These are phyloP conservation scores for Scaptomyza reducta DNA, from an alignment of 2,888 invertebrate species.

Conservation along the genomic window DNA sequence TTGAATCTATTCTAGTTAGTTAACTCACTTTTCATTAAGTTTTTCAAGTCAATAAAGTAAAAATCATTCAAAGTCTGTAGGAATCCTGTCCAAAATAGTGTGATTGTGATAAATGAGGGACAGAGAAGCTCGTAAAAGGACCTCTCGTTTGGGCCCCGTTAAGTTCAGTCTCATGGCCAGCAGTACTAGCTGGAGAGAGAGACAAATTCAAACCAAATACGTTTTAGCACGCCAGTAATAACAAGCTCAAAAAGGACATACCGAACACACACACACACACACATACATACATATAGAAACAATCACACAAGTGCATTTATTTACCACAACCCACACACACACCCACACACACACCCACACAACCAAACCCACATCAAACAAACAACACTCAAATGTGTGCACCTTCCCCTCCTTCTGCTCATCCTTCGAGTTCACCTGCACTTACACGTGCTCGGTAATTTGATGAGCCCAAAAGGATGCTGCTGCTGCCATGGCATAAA, in stretches of 20 bases:
- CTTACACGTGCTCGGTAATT: slow-evolving; percentile 69
- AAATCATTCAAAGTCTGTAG: slow-evolving; percentile 23
- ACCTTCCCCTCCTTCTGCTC: background rate
- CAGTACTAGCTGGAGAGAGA: slow-evolving; percentile 13
- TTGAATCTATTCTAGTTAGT: too few relatives aligned
- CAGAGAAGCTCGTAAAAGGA: slow-evolving; percentile 33
- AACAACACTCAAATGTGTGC: slow-evolving; percentile 13
- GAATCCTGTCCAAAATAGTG: slow-evolving; percentile 51
- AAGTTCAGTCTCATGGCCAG: slow-evolving; percentile 33
- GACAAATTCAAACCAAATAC: slow-evolving; percentile 50
- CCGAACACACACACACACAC: slow-evolving; percentile 15
- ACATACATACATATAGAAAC: background rate
- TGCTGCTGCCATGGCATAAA: slow-evolving; percentile 14
- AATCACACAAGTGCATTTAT: slow-evolving; percentile 11
- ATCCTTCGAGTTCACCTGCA: slow-evolving; percentile 48
- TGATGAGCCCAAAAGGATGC: slow-evolving; percentile 65
- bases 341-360: slow-evolving; percentile 8
- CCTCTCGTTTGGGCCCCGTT: slow-evolving; percentile 7
- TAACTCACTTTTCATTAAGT: background rate
- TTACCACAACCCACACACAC: slow-evolving; percentile 3
- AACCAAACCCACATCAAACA: slow-evolving; percentile 11
- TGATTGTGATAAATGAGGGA: slow-evolving; percentile 67
- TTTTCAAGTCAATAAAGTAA: background rate
- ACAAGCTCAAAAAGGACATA: slow-evolving; percentile 42
- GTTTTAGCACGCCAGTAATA: slow-evolving; percentile 61